These are phyloP conservation scores for Trochalopteron elliotii DNA, from an alignment of 2,113 vertebrate species.

Conservation along the genomic window DNA sequence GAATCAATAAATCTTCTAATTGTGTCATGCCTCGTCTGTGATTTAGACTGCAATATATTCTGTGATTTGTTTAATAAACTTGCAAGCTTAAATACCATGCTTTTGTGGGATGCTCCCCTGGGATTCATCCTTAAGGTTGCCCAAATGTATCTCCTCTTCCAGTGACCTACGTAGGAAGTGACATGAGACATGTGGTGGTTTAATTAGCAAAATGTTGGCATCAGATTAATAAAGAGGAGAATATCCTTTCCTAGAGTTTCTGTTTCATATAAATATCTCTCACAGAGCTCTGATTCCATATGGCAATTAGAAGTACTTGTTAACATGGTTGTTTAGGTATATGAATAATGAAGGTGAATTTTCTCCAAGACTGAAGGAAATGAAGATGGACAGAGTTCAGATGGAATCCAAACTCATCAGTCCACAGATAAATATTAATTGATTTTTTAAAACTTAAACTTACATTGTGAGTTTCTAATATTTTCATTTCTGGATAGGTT, in stretches of 20 bases:
- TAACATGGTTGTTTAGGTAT: conserved; percentile 59
- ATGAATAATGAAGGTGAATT: conserved; percentile 59
- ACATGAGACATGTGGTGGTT: conserved; percentile 63
- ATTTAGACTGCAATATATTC: conserved; percentile 58
- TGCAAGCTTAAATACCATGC: conserved; percentile 68
- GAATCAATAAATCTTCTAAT: conserved; percentile 80
- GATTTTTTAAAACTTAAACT: background rate
- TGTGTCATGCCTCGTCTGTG: conserved; percentile 71
- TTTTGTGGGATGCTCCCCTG: conserved; percentile 62
- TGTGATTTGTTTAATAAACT: conserved; percentile 75
- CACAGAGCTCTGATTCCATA: conserved; percentile 66
- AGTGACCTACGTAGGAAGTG: conserved; percentile 67
- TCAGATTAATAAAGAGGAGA: conserved; percentile 71
- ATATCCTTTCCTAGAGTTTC: conserved; percentile 71
- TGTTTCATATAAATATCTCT: conserved; percentile 73
- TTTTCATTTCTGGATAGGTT: background rate
- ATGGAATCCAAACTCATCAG: background rate
- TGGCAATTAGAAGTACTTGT: conserved; percentile 74
- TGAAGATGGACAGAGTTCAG: background rate
- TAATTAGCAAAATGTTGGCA: conserved; percentile 67
- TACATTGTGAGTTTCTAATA: background rate
- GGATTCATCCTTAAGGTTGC: conserved; percentile 64
- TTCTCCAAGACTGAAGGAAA: conserved; percentile 32
- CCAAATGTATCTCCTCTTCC: conserved; percentile 61
- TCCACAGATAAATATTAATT: background rate